Conservation (phyloP, 2,888 invertebrate genomes). For the Philhelius pedissequus region DNA sequence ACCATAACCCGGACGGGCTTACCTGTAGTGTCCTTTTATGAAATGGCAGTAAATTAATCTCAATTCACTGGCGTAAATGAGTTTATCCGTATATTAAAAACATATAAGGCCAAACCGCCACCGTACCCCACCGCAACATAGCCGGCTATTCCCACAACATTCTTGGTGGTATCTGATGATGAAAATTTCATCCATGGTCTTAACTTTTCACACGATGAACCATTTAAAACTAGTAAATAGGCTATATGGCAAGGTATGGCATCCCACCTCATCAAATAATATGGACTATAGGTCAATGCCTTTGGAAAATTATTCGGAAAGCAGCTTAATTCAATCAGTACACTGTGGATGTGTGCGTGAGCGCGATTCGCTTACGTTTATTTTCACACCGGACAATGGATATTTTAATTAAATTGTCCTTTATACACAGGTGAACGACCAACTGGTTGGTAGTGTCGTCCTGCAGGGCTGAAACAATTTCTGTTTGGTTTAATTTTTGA, state of each 20-base stretch:
- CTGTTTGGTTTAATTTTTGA: neutral
- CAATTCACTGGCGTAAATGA: conserved; percentile 23
- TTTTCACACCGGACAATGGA: neutral
- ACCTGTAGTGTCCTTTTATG: neutral
- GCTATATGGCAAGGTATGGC: neutral
- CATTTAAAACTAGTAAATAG: conserved; percentile 12
- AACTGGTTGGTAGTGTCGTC: neutral
- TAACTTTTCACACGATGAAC: conserved; percentile 8
- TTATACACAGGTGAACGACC: neutral
- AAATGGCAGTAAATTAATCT: conserved; percentile 18
- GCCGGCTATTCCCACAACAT: neutral
- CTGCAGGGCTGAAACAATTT: neutral
- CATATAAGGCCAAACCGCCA: neutral
- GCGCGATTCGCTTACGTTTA: neutral
- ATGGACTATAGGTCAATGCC: neutral
- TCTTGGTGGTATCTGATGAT: too few relatives aligned
- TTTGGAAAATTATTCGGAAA: conserved; percentile 1
- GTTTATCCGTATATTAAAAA: conserved; percentile 9
- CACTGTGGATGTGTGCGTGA: neutral
- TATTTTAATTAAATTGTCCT: conserved; percentile 19
- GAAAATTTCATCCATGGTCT: conserved; percentile 11
- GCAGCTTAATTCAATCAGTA: conserved; percentile 21
- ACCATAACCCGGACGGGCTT: neutral
- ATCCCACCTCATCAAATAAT: neutral
- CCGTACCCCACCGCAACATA: neutral